Base-by-base conservation (phyloP, 2,888 invertebrate species). In the Copidosoma aretas region DNA sequence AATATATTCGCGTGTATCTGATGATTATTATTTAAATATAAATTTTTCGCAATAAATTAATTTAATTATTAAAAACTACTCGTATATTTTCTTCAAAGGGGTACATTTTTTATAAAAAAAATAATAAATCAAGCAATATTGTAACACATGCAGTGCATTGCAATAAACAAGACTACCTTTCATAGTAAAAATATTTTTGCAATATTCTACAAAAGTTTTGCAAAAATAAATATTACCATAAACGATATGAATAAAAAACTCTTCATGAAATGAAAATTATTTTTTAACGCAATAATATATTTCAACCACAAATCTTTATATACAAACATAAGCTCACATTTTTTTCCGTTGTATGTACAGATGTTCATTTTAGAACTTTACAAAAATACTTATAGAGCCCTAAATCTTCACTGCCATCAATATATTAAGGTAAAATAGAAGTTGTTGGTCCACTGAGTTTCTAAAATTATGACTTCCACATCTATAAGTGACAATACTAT, bases 201-300 rank as follows among this genome's bases (percentile, higher is more conserved):
- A 32, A 32, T 32, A 32, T 32, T 32, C 8, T 32, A 32, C 32
- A 32, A 8, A 32, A 5, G 8, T 32, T 32, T 32, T 32, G 32
- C 32, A 32, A 5, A 32, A 32, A 32, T 32, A 32, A 5, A 32
- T 5, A 32, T 32, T 32, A 32, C 32, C n/a, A n/a, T n/a, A n/a
- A n/a, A n/a, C n/a, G n/a, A n/a, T n/a, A n/a, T n/a, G n/a, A n/a
- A n/a, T n/a, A n/a, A n/a, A 32, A 32, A 8, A 32, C 32, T 32
- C 32, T 32, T 3, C 32, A 32, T 32, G 8, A 32, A 3, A 32
- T 32, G 3, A 8, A 32, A 32, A 8, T 32, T 32, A 46, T 3
- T 46, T 46, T 46, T 41, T 56, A n/a, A 17, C 24, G 41, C 60
- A 60, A 64, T 64, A 60, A 64, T 68, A 68, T 68, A 68, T 56